Conservation (phyloP, 2,888 invertebrate species). For the Sminthurinus aureus region DNA sequence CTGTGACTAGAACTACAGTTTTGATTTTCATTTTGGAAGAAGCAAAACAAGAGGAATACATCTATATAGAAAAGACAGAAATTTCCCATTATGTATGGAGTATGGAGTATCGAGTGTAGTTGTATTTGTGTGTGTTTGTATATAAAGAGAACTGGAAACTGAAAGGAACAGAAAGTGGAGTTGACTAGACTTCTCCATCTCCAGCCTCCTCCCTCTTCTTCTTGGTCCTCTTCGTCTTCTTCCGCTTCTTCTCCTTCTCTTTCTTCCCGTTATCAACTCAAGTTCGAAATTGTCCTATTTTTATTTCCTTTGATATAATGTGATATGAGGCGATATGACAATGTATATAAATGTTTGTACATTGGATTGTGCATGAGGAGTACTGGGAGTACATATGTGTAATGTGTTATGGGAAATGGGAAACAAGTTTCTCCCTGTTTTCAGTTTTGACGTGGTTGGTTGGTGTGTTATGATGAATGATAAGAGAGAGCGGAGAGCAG, state of each 20-base stretch:
- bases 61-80: too few relatives aligned
- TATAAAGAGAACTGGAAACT: background rate
- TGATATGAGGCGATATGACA: background rate
- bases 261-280: slow-evolving; percentile 24
- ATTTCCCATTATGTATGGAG: too few relatives aligned
- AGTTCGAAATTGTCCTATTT: slow-evolving; percentile 31
- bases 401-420: too few relatives aligned
- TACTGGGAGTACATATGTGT: background rate
- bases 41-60: too few relatives aligned
- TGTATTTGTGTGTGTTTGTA: too few relatives aligned
- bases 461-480: background rate
- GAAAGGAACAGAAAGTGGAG: slow-evolving; percentile 25
- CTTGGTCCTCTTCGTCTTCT: too few relatives aligned
- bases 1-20: background rate
- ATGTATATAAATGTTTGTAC: slow-evolving; percentile 5
- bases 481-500: slow-evolving; percentile 26
- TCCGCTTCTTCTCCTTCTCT: too few relatives aligned
- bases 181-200: background rate
- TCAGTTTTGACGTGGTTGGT: background rate
- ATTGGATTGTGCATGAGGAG: background rate
- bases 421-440: too few relatives aligned
- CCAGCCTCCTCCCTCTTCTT: too few relatives aligned
- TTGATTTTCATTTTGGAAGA: too few relatives aligned
- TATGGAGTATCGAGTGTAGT: too few relatives aligned
- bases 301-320: slow-evolving; percentile 5